Evolutionary conservation across 2,888 invertebrate genomes (phyloP), one percentile per base, ranked within the genome.

Genomic region (Oeneis ivallda): DNA sequence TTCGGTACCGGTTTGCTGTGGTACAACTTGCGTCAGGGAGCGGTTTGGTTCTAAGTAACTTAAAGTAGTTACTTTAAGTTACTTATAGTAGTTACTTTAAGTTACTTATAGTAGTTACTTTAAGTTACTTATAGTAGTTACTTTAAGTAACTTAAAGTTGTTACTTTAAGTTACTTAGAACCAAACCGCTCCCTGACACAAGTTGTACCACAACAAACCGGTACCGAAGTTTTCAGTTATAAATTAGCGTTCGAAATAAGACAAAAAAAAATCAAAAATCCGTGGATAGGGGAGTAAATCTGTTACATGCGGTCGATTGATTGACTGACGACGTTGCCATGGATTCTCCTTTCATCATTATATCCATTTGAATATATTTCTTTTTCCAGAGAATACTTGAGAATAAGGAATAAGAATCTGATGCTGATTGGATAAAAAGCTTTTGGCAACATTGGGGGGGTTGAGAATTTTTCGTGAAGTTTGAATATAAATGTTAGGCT

Each of bases 221-320:
- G 79, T 77, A 79, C 77, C 76, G 76, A 82, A 82, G 75, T 82
- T 81, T 77, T 75, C 76, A 75, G 79, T 83, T 75, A 77, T 81
- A 84, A 83, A 85, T 85, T 85, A 85, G 83, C 80, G 82, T 80
- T 80, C 74, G 76, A 72, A 76, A 81, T 80, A 78, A 83, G 80
- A 85, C 79, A 79, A 81, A 78, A 78, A 79, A 77, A 67, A 69
- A 69, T 65, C 56, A 65, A 58, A 69, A 69, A 61, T 65, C 47
- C 34, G 8, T n/a, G 43, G 39, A 60, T 43, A 43, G 52, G 64
- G 56, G 53, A 65, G 63, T 61, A 65, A 65, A 65, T 69, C 67
- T 63, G 60, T 70, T 71, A 74, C 78, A 78, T 77, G 74, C 79
- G 78, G 71, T 68, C 69, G 66, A 70, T 69, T 74, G 74, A 77